A percentile compares a stretch with the other conserved stretches of the same genome.
Conservation (phyloP, 2,113 vertebrate species). For the Oryzias woworae region DNA sequence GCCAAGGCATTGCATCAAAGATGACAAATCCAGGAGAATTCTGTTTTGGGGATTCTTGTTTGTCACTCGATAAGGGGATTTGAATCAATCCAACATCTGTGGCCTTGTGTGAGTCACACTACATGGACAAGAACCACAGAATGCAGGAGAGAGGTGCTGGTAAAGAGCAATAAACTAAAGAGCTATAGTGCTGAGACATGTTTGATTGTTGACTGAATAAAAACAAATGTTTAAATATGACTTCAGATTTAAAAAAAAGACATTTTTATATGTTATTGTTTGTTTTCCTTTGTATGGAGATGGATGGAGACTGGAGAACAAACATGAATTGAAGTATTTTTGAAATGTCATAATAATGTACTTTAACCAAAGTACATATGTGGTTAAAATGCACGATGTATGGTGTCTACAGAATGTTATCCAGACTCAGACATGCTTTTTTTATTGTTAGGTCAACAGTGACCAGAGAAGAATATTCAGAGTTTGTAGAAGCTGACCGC, state of each 20-base stretch:
- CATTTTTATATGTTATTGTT: slow-evolving; percentile 1
- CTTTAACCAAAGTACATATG: no score
- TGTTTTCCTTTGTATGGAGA: background rate
- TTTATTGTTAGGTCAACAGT: slow-evolving; percentile 1
- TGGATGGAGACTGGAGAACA: background rate
- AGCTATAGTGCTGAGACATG: no score
- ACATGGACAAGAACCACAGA: no score
- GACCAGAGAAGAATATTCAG: slow-evolving; percentile 4
- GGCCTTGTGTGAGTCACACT: no score
- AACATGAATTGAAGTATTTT: slow-evolving; percentile 22
- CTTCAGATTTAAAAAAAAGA: background rate
- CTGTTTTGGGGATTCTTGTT: background rate
- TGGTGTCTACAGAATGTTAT: background rate
- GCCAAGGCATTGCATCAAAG: background rate
- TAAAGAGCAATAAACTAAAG: no score
- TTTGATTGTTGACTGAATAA: no score
- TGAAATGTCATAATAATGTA: background rate
- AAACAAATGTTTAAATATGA: no score
- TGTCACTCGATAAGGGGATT: no score
- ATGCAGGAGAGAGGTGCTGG: no score
- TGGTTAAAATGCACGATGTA: no score
- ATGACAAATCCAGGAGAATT: background rate
- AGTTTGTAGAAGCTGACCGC: background rate
- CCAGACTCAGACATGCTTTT: background rate
- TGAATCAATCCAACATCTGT: no score